Evolutionary conservation across 2,888 invertebrate genomes (phyloP), one percentile per base, ranked within the genome.

Genomic region (Drosophila nigritarsus): DNA sequence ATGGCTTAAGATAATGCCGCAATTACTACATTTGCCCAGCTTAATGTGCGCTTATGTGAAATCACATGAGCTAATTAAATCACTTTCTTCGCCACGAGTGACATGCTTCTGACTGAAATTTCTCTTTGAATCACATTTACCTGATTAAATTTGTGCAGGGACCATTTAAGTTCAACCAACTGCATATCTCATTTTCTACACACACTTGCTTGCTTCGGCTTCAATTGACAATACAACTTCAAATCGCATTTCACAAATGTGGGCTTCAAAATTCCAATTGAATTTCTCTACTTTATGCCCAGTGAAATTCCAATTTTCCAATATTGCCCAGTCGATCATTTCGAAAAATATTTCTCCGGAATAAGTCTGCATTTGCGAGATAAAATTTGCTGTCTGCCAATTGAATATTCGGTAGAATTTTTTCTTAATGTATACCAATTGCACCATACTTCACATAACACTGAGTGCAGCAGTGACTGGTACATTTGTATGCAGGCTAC

Each of bases 401-500:
- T 64, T 59, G 56, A 64, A 62, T 64, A 70, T 58, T 61, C 51
- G n/a, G 29, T 65, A 50, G 40, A 56, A 58, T 51, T 62, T 73
- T 73, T 75, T 69, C 72, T 73, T 84, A 83, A 81, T 81, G 78
- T 87, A 32, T 55, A 55, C 65, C 75, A 85, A 71, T 73, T 65
- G 45, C 40, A 53, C 54, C 42, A 30, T 42, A 53, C 32, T 60
- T 55, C 45, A 48, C 34, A 60, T 36, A 40, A 15, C 32, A 48
- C 45, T 38, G 50, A 56, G 63, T 68, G 54, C 34, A 53, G 54
- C 30, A 51, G 49, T 60, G 61, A 58, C 15, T 58, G 55, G 59
- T 51, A 65, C 40, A 87, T 81, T 89, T 83, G 63, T 81, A 83
- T 83, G 87, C 89, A 83, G 81, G 83, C 78, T 69, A 59, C 63